phyloP scores from a whole-genome alignment of 2,888 invertebrate species.

The Pyralis farinalis region DNA sequence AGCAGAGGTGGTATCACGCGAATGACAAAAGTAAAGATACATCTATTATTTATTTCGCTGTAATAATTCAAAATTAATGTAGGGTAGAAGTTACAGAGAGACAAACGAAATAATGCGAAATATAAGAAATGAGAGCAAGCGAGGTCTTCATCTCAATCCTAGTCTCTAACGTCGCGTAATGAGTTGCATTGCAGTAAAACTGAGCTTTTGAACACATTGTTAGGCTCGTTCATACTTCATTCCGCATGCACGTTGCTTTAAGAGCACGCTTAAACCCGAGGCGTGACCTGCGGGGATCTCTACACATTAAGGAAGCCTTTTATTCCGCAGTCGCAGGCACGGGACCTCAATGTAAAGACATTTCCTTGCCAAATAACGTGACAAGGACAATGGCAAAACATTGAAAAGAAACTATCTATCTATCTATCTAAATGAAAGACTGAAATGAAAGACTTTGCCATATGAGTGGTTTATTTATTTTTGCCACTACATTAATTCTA shows the following conservation, averaged over 20 bases:
- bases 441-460: no score
- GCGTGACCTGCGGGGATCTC: conserved; percentile 25
- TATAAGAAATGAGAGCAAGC: no score
- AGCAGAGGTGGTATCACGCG: no score
- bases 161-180: neutral
- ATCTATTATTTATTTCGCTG: no score
- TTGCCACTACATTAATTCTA: no score
- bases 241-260: conserved; percentile 29
- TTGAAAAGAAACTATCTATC: neutral
- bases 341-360: conserved; percentile 19
- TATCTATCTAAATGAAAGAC: no score
- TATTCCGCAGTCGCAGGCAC: conserved; percentile 27
- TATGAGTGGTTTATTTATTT: no score
- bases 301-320: conserved; percentile 27
- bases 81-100: no score
- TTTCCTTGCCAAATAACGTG: conserved; percentile 22
- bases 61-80: no score
- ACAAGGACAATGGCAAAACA: no score
- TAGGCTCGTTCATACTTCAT: conserved; percentile 30
- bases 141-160: conserved; percentile 2
- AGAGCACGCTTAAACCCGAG: conserved; percentile 22
- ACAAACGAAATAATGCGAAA: no score
- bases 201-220: conserved; percentile 4
- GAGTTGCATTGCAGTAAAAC: conserved; percentile 7
- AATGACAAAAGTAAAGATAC: no score